phyloP scores from a whole-genome alignment of 2,113 vertebrate species.

The Tetrao urogallus region DNA sequence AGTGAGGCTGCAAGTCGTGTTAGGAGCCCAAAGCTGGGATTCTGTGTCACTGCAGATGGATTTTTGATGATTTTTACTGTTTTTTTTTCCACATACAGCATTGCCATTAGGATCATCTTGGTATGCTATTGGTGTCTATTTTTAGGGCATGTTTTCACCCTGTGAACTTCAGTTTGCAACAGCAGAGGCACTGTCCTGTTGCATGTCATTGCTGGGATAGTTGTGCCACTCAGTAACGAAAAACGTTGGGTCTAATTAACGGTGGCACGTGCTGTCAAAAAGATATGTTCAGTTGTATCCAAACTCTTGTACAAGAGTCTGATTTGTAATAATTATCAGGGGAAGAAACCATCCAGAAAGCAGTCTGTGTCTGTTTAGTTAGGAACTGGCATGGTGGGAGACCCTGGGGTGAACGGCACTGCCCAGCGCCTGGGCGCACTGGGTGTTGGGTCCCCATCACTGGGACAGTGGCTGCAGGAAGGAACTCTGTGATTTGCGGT shows the following conservation, averaged over 20 bases:
- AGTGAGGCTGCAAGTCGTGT: not conserved
- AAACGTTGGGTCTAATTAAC: conserved; percentile 21
- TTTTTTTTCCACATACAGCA: no score
- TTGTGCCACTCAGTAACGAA: not conserved
- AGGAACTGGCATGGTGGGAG: not conserved
- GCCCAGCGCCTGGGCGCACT: not conserved
- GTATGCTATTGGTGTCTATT: not conserved
- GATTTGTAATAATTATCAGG: not conserved
- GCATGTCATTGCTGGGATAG: not conserved
- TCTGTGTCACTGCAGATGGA: not conserved
- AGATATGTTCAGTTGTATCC: not conserved
- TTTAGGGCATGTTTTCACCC: not conserved
- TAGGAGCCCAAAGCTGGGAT: not conserved
- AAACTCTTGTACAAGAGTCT: not conserved
- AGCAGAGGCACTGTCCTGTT: not conserved
- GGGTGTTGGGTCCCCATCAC: not conserved
- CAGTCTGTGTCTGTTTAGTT: conserved; percentile 2
- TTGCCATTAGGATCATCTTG: not conserved
- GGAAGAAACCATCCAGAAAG: not conserved
- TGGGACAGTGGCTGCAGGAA: not conserved
- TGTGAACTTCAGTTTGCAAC: not conserved
- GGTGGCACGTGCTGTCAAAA: conserved; percentile 3
- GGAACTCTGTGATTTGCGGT: not conserved
- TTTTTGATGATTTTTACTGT: not conserved
- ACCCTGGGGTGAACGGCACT: not conserved